Evolutionary conservation across 2,888 invertebrate species (phyloP).

Genomic region (Lymantria dispar): DNA sequence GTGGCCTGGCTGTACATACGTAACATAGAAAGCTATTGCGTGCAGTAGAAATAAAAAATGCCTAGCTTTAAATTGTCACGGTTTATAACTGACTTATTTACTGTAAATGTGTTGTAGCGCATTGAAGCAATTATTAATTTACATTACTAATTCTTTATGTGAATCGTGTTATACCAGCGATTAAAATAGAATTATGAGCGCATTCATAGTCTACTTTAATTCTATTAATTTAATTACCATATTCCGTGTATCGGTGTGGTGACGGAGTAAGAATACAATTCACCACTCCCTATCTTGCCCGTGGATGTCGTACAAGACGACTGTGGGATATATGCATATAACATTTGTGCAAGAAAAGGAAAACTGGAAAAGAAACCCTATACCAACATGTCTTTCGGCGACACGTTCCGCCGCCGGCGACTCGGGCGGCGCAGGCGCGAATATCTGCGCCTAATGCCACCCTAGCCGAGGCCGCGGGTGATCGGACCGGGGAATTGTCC

Average conservation of each 20-base stretch:
- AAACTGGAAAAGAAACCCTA: too few relatives aligned
- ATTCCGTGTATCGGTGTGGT: not conserved
- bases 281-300: too few relatives aligned
- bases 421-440: too few relatives aligned
- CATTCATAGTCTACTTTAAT: not conserved
- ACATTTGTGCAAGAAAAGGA: too few relatives aligned
- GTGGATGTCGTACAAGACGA: too few relatives aligned
- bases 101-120: not conserved
- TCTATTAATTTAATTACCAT: not conserved
- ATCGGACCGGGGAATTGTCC: too few relatives aligned
- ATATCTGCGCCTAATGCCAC: too few relatives aligned
- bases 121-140: not conserved
- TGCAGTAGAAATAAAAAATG: conserved; percentile 7
- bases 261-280: too few relatives aligned
- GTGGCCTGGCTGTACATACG: conserved; percentile 6
- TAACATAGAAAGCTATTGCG: conserved; percentile 5
- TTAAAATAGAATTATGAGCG: not conserved
- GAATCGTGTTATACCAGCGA: not conserved
- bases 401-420: too few relatives aligned
- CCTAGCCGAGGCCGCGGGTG: too few relatives aligned
- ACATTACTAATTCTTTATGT: not conserved
- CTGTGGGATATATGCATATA: too few relatives aligned
- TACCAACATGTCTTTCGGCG: too few relatives aligned
- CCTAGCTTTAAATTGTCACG: not conserved
- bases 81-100: not conserved